phyloP scores from a whole-genome alignment of 2,888 invertebrate species.

The Flexamia atlantica region DNA sequence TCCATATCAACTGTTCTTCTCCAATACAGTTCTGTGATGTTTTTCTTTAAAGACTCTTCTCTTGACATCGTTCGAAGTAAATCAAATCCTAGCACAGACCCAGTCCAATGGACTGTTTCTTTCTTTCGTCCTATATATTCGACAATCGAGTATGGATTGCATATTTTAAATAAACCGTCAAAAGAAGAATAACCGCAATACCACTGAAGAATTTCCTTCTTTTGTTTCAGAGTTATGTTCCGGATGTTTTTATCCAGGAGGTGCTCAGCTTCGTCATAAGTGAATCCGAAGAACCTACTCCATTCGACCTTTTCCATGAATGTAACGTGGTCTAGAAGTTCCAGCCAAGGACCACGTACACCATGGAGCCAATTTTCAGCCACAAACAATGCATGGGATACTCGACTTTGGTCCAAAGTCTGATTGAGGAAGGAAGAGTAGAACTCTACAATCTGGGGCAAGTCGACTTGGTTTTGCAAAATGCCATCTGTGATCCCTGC shows the following conservation, averaged over 20 bases:
- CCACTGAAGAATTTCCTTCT: not conserved
- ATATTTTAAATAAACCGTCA: constrained; percentile 31
- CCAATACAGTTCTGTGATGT: not conserved
- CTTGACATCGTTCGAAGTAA: not conserved
- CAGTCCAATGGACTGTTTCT: not conserved
- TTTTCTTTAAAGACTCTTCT: constrained; percentile 13
- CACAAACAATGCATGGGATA: constrained; percentile 14
- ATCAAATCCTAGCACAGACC: not conserved
- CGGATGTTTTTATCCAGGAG: constrained; percentile 17
- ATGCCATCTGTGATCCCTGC: constrained; percentile 32
- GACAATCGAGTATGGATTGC: constrained; percentile 43
- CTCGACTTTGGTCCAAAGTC: constrained; percentile 13
- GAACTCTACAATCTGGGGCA: not conserved
- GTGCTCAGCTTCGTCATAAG: constrained; percentile 36
- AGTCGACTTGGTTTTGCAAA: constrained; percentile 17
- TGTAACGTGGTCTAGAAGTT: not conserved
- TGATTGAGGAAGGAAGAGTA: constrained; percentile 18
- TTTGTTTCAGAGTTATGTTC: not conserved
- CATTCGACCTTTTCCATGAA: constrained; percentile 39
- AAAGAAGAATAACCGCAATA: constrained; percentile 21
- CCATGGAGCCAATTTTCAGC: constrained; percentile 28
- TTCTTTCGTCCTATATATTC: constrained; percentile 7
- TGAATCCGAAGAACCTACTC: constrained; percentile 44
- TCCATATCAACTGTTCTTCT: constrained; percentile 27
- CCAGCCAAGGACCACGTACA: not conserved